phyloP scores from a whole-genome alignment of 2,113 vertebrate species.

The Melospiza melodia region DNA sequence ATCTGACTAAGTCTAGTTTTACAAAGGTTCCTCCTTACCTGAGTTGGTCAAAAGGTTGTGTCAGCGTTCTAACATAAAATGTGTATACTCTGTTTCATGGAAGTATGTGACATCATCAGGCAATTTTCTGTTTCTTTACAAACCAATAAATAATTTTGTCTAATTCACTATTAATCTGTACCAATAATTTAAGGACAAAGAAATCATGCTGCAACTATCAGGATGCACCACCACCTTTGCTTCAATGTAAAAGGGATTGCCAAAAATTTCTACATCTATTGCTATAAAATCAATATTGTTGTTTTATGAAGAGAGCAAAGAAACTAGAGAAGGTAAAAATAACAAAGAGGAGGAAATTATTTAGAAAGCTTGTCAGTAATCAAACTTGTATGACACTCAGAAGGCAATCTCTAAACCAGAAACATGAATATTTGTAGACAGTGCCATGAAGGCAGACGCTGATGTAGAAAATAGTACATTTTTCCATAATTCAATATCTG shows the following conservation, averaged over 20 bases:
- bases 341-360: not conserved
- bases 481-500: not conserved
- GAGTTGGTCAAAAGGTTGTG: not conserved
- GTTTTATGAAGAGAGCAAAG: not conserved
- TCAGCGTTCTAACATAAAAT: not conserved
- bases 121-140: not conserved
- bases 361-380: not conserved
- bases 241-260: not conserved
- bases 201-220: not conserved
- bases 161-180: not conserved
- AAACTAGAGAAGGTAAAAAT: not conserved
- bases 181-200: not conserved
- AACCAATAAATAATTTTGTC: not conserved
- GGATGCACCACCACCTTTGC: not conserved
- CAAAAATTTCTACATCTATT: not conserved
- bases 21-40: not conserved
- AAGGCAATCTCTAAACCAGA: not conserved
- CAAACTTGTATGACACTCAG: not conserved
- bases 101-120: not conserved
- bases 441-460: not conserved
- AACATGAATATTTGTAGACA: not conserved
- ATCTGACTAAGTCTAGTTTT: not conserved
- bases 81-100: not conserved
- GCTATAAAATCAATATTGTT: not conserved
- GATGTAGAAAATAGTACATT: constrained; percentile 4